Base-by-base conservation (phyloP, 2,797 vertebrate genomes). In the Argyrosomus regius region DNA sequence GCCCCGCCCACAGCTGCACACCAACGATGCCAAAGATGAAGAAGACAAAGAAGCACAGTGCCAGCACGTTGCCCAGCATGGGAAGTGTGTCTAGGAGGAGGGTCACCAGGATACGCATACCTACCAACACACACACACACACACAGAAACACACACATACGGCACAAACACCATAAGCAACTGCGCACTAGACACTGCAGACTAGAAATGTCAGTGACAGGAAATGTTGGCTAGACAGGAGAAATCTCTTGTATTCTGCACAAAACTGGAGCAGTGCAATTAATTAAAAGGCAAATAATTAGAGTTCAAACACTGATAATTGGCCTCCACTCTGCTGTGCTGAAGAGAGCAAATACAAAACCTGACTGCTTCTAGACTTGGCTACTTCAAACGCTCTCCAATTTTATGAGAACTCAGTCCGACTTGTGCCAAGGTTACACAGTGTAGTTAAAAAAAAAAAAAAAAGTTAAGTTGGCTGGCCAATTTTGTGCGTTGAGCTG, bases 11-110 rank as follows among this genome's bases (percentile, higher is more conserved):
- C 73, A 99, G 96, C 95, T 99, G 98, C 52, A 99, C 98, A 0
- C 97, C 98, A 0, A 99, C 97, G 0, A 99, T 98, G 71, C 98
- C 98, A 0, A 99, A 99, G 92, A 99, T 98, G 95, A 99, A 99
- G 94, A 99, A 99, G 87, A 99, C 98, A 6, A 99, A 99, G 95
- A 99, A 99, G 92, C 98, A 99, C 39, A 99, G 95, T 56, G 98
- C 95, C 75, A 99, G 96, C 76, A 99, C 98, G 4, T 99, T 99
- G 90, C 98, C 98, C 78, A 99, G 94, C 98, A 99, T 99, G 80
- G 98, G 98, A 87, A 99, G 96, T 1, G 98, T 99, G 94, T 99
- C 98, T 88, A 99, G 93, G 76, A 99, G 96, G 92, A 99, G 94
- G 7, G 98, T 99, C 78, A 99, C 98, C 80, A 99, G 95, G 93